Conservation (phyloP, 92 coral and sea anemone species). For the Siderastrea siderea region DNA sequence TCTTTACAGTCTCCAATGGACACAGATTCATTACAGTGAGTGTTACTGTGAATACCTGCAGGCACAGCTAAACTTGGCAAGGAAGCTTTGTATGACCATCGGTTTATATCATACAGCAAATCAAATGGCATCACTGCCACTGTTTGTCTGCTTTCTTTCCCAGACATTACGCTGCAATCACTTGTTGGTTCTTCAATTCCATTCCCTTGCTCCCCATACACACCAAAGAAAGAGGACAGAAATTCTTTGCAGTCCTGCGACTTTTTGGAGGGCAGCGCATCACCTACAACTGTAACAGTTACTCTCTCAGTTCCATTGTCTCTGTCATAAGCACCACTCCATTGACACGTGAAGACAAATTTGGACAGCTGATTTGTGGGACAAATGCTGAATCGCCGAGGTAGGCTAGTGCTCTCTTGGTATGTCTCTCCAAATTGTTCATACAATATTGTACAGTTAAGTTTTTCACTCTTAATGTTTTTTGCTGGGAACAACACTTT, state of each 20-base stretch:
- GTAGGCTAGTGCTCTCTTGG: slow-evolving; percentile 50
- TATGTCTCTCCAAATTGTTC: slow-evolving; percentile 57
- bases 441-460: slow-evolving; percentile 24
- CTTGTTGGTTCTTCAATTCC: not conserved
- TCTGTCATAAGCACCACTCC: not conserved
- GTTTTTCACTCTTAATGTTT: slow-evolving; percentile 26
- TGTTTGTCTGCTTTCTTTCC: not conserved
- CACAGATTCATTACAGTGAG: not conserved
- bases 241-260: slow-evolving; percentile 5
- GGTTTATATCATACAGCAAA: slow-evolving; percentile 29
- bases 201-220: not conserved
- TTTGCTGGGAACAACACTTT: not conserved
- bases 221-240: not conserved
- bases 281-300: slow-evolving; percentile 26
- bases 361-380: slow-evolving; percentile 5
- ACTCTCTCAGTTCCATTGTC: not conserved
- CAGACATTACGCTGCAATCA: not conserved
- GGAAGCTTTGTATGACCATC: slow-evolving; percentile 27
- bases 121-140: slow-evolving; percentile 57
- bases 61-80: slow-evolving; percentile 12
- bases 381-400: slow-evolving; percentile 70
- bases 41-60: not conserved
- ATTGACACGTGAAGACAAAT: slow-evolving; percentile 20
- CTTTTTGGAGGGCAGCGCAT: slow-evolving; percentile 11
- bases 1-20: not conserved